Evolutionary conservation across 92 coral and sea anemone genomes (phyloP), one percentile per base, ranked within the genome.

Genomic region (Ricordea florida): DNA sequence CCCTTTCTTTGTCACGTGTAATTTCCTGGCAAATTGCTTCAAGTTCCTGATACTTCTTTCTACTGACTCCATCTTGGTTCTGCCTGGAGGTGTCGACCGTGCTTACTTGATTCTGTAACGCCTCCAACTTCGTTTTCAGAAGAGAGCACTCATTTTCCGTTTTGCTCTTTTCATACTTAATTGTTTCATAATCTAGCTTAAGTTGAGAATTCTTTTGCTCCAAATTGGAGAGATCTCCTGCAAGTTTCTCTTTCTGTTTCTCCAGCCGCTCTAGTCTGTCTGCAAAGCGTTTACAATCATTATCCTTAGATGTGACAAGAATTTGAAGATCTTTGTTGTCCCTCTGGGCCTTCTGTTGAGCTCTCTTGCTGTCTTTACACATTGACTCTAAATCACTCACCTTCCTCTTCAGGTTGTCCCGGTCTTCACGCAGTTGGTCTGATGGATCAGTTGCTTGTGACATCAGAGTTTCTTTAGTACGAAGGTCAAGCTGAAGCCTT

Each of bases 1-100:
- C 90, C 9, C 78, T 82, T 52, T 91, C 97, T 30, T 91, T 91
- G 29, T 91, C 97, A 53, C 93, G 78, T 7, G 87, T 58, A 8
- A 86, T 88, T 20, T 63, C 92, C 30, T 91, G 97, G 25, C 74
- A 84, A 0, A 83, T 83, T 9, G 85, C 86, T 51, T 91, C 97
- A 14, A 91, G 80, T 17, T 91, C 97, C n/a, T 80, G 76, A 16
- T 83, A 69, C 64, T 66, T 87, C 79, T 80, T 91, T 27, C 62
- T 55, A 24, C 87, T 74, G 45, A 87, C 84, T 5, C 77, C 80
- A 16, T 91, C 93, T 21, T 83, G 79, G 8, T 62, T 68, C 41
- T 82, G 87, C 35, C 40, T 88, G 49, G 35, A 72, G 29, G 45
- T 26, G 21, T 57, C 89, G 29, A 88, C 82, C 17, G 81, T 72